Evolutionary conservation across 2,888 invertebrate genomes (phyloP).

Genomic region (Drosophila colorata): DNA sequence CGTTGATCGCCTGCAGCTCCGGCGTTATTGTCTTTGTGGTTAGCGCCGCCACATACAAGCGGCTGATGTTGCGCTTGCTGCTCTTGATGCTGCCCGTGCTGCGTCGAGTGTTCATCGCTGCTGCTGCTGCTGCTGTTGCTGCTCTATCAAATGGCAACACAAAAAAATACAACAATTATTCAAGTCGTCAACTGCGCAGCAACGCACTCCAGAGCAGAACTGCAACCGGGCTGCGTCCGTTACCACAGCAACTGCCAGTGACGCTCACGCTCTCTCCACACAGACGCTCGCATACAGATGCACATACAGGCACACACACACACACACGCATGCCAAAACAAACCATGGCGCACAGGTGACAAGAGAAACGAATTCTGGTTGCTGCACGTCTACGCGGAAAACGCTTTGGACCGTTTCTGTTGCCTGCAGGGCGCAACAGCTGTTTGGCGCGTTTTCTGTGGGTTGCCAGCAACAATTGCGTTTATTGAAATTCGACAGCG

Average conservation of each 20-base stretch:
- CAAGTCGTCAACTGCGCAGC: conserved; percentile 54
- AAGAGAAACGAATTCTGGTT: conserved; percentile 37
- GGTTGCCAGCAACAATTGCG: conserved; percentile 57
- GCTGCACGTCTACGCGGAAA: conserved; percentile 18
- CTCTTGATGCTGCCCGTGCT: conserved; percentile 46
- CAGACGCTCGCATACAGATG: background rate
- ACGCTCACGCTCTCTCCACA: conserved; percentile 33
- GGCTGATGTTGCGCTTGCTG: conserved; percentile 18
- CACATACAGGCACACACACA: conserved; percentile 2
- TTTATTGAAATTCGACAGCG: conserved; percentile 23
- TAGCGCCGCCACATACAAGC: conserved; percentile 31
- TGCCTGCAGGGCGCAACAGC: conserved; percentile 65
- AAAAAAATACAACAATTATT: conserved; percentile 29
- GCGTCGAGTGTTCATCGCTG: conserved; percentile 53
- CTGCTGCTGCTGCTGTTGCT: conserved; percentile 12
- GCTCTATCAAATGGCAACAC: conserved; percentile 21
- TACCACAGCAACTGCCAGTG: conserved; percentile 53
- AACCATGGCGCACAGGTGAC: conserved; percentile 47
- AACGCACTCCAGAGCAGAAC: conserved; percentile 34
- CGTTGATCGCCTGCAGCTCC: conserved; percentile 77
- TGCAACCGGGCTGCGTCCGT: conserved; percentile 44
- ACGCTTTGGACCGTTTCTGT: conserved; percentile 36
- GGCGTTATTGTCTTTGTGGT: conserved; percentile 66
- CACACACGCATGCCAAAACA: conserved; percentile 27
- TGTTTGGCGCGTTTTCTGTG: conserved; percentile 60